phyloP scores from a whole-genome alignment of 1,140 invertebrate genomes.

The Mizuhopecten yessoensis region DNA sequence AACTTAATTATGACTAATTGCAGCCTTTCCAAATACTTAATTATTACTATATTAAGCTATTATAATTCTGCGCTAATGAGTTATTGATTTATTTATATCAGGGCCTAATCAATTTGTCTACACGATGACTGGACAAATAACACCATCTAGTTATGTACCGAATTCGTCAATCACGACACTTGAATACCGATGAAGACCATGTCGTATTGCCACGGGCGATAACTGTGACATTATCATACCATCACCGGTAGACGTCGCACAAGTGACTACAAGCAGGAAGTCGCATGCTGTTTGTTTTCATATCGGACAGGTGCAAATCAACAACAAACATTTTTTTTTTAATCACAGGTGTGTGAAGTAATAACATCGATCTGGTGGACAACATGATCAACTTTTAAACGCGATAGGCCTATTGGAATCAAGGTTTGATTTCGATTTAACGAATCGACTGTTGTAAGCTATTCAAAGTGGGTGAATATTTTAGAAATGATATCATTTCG shows the following conservation, averaged over 20 bases:
- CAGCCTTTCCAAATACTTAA: too few relatives aligned
- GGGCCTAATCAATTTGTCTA: too few relatives aligned
- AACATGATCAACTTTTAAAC: background rate
- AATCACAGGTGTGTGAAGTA: background rate
- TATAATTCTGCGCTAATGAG: too few relatives aligned
- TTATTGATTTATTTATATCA: too few relatives aligned
- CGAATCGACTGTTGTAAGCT: background rate
- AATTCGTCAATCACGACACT: too few relatives aligned
- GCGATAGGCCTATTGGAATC: background rate
- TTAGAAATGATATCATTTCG: conserved; percentile 35
- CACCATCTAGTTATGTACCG: too few relatives aligned
- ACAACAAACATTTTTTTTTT: background rate
- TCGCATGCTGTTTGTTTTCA: conserved; percentile 38
- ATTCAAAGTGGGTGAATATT: background rate
- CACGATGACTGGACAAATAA: too few relatives aligned
- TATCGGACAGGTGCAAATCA: conserved; percentile 30
- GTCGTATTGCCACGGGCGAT: background rate
- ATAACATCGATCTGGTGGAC: background rate
- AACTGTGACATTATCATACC: background rate
- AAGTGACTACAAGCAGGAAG: background rate
- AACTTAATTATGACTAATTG: too few relatives aligned
- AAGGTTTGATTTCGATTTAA: background rate
- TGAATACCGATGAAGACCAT: too few relatives aligned
- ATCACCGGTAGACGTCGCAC: background rate
- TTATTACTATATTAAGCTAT: too few relatives aligned